A percentile compares a stretch with the other conserved stretches of the same genome.
Evolutionary conservation across 2,888 invertebrate genomes (phyloP).

Genomic region (Phymatocera aterrima): DNA sequence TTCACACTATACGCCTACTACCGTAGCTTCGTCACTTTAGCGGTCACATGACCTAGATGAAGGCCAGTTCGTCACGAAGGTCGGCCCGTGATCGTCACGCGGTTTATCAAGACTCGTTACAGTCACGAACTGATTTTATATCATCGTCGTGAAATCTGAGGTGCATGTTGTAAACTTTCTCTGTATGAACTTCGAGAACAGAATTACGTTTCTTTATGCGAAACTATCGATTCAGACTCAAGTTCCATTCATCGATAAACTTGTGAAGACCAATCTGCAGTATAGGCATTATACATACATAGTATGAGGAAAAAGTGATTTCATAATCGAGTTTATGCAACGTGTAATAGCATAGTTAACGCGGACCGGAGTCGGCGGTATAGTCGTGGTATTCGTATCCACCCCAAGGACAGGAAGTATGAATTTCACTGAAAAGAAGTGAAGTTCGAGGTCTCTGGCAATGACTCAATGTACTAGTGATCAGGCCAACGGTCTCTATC

Average conservation of each 20-base stretch:
- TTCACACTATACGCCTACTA: too few relatives aligned
- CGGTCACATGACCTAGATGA: slow-evolving; percentile 25
- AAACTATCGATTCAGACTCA: too few relatives aligned
- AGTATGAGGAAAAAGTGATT: too few relatives aligned
- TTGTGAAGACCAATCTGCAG: too few relatives aligned
- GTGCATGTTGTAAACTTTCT: too few relatives aligned
- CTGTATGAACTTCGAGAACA: too few relatives aligned
- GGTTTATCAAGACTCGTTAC: slow-evolving; percentile 11
- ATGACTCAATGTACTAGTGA: slow-evolving; percentile 5
- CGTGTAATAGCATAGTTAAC: too few relatives aligned
- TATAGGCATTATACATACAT: too few relatives aligned
- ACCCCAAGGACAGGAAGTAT: background rate
- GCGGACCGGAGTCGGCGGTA: background rate
- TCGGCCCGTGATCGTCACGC: slow-evolving; percentile 21
- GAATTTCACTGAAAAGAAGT: slow-evolving; percentile 5
- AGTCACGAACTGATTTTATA: background rate
- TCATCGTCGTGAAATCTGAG: background rate
- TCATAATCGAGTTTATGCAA: too few relatives aligned
- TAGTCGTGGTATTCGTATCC: slow-evolving; percentile 8
- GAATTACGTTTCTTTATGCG: too few relatives aligned
- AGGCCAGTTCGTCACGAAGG: slow-evolving; percentile 33
- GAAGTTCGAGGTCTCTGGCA: slow-evolving; percentile 41
- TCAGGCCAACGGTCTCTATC: slow-evolving; percentile 18
- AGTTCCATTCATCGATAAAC: too few relatives aligned
- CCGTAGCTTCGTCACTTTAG: too few relatives aligned